Base-by-base conservation (phyloP, 2,888 invertebrate species). In the Cheilosia urbana region DNA sequence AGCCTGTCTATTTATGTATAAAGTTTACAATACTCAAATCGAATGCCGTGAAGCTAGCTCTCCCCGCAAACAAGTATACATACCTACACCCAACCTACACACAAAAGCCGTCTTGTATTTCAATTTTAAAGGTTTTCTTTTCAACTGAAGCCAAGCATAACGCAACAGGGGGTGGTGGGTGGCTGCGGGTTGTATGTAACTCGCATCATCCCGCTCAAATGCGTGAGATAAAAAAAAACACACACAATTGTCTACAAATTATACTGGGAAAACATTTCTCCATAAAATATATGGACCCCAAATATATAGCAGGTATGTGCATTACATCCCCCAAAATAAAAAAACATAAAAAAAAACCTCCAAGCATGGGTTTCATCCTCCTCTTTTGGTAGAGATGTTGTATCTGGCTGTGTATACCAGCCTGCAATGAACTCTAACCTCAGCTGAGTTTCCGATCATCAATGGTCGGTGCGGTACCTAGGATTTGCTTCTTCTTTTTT, bases 381-480 rank as follows among this genome's bases (percentile, higher is more conserved):
- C 51, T 51, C 45, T 60, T 11, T 15, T 11, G 24, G 30, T 45
- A 45, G 17, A 5, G 27, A 34, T 47, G 58, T 45, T 47, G 58
- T 45, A 37, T 17, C 6, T 34, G 53, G 7, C 45, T 69, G 19
- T 47, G 24, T 47, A 9, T 24, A 15, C 63, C 62, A 49, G 40
- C 60, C 63, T 73, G 62, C 55, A 75, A 79, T 73, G 68, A 79
- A 83, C 83, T 78, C 66, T 73, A 73, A 73, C 83, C 78, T 73
- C 57, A 75, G 53, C 75, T 69, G 60, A 68, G 75, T 79, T 79
- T 84, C 58, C 68, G 83, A 84, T 84, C 80, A 84, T 71, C 69
- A 79, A 73, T 73, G 65, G 69, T 63, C 37, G 37, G 37, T 37
- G 34, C 34, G 34, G 34, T 34, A 34, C 34, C 34, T 34, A 34